These are phyloP conservation scores for Sibirionetta formosa DNA, from an alignment of 2,797 vertebrate species.

Conservation along the genomic window DNA sequence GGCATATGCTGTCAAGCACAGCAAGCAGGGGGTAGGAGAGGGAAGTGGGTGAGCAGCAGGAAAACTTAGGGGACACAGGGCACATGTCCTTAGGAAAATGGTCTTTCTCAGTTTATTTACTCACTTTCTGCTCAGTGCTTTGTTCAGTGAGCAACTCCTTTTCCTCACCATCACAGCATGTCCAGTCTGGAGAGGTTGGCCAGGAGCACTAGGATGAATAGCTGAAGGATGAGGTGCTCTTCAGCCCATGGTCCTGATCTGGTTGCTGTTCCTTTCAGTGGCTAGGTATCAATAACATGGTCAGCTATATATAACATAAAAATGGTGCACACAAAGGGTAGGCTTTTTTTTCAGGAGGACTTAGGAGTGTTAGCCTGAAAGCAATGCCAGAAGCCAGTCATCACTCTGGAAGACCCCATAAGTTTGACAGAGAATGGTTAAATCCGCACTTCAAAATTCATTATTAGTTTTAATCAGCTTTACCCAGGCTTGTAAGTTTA, in stretches of 20 bases:
- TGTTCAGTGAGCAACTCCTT: background rate
- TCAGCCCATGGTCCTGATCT: background rate
- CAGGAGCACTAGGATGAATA: background rate
- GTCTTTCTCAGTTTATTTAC: background rate
- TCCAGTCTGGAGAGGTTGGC: background rate
- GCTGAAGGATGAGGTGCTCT: background rate
- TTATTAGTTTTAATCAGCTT: conserved; percentile 46
- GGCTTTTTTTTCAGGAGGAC: rapidly evolving
- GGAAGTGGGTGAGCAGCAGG: background rate
- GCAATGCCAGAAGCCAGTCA: background rate
- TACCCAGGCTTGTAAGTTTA: conserved; percentile 27
- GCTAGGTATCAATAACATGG: background rate
- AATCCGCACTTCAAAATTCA: conserved; percentile 22
- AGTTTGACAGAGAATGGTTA: background rate
- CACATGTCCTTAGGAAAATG: rapidly evolving
- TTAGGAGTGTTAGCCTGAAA: background rate
- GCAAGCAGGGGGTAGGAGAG: background rate
- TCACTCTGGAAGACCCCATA: background rate
- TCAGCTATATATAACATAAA: background rate
- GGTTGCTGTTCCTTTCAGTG: background rate
- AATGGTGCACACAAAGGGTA: background rate
- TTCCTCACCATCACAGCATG: rapidly evolving
- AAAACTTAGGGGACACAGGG: background rate
- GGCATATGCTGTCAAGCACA: background rate
- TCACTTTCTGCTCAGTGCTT: background rate